phyloP scores from a whole-genome alignment of 2,113 vertebrate genomes.

The Sinocyclocheilus grahami region DNA sequence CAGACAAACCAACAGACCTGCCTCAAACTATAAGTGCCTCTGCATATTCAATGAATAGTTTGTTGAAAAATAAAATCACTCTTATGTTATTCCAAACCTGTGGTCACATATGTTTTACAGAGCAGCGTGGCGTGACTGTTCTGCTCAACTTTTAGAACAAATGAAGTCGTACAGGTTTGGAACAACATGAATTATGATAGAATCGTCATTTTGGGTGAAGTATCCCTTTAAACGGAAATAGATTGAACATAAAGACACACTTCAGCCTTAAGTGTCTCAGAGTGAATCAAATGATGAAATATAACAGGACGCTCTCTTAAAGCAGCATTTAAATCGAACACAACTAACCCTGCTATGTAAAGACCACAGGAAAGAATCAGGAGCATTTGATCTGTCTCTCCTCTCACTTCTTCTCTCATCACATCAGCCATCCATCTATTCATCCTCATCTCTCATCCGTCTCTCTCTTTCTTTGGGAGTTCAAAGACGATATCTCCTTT shows the following conservation, averaged over 20 bases:
- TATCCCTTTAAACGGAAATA: not conserved
- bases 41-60: not conserved
- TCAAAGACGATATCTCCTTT: constrained; percentile 36
- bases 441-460: not conserved
- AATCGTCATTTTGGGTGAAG: not conserved
- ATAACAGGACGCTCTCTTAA: not conserved
- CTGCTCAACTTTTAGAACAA: not conserved
- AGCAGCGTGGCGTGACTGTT: not conserved
- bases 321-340: not conserved
- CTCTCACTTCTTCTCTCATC: constrained; percentile 1
- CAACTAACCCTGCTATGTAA: not conserved
- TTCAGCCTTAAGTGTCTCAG: not conserved
- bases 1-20: too few species aligned
- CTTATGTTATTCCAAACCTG: not conserved
- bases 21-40: not conserved
- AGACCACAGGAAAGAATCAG: not conserved
- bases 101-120: not conserved
- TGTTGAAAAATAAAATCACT: not conserved
- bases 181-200: not conserved
- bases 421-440: not conserved
- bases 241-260: not conserved
- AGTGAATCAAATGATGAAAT: not conserved
- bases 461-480: constrained; percentile 29
- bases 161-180: not conserved
- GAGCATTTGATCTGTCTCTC: constrained; percentile 7